Evolutionary conservation across 2,113 vertebrate species (phyloP).

Genomic region (Hystrix cristata): DNA sequence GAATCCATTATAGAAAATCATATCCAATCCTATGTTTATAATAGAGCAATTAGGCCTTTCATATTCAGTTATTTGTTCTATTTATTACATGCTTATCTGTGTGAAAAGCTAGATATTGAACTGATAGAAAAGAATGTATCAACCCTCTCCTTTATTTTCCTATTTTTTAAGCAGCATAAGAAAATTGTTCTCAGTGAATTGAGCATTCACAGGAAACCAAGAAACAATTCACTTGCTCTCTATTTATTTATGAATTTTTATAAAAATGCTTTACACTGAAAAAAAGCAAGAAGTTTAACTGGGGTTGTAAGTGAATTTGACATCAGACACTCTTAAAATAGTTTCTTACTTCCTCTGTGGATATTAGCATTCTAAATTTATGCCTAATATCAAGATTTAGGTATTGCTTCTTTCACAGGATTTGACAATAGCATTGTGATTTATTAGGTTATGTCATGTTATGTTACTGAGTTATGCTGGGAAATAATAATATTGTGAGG

Average conservation of each 20-base stretch:
- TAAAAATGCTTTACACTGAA: not conserved
- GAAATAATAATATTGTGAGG: constrained; percentile 55
- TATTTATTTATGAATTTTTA: constrained; percentile 17
- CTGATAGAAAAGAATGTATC: not conserved
- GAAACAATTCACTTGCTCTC: not conserved
- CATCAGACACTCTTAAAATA: constrained; percentile 76
- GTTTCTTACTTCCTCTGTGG: constrained; percentile 76
- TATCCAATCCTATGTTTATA: not conserved
- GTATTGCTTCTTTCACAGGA: constrained; percentile 60
- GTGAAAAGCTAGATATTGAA: not conserved
- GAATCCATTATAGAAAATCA: not conserved
- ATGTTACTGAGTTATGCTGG: constrained; percentile 69
- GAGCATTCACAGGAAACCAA: not conserved
- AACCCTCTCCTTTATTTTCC: not conserved
- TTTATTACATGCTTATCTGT: not conserved
- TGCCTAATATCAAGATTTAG: constrained; percentile 81
- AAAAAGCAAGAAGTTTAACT: not conserved
- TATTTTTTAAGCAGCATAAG: not conserved
- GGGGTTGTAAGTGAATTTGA: constrained; percentile 19
- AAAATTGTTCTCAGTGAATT: not conserved
- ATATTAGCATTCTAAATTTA: constrained; percentile 80
- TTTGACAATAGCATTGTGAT: constrained; percentile 80
- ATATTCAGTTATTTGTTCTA: not conserved
- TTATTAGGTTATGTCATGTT: constrained; percentile 82
- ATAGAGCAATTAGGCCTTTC: not conserved